Evolutionary conservation across 2,888 invertebrate species (phyloP).

Genomic region (Eulithis prunata): DNA sequence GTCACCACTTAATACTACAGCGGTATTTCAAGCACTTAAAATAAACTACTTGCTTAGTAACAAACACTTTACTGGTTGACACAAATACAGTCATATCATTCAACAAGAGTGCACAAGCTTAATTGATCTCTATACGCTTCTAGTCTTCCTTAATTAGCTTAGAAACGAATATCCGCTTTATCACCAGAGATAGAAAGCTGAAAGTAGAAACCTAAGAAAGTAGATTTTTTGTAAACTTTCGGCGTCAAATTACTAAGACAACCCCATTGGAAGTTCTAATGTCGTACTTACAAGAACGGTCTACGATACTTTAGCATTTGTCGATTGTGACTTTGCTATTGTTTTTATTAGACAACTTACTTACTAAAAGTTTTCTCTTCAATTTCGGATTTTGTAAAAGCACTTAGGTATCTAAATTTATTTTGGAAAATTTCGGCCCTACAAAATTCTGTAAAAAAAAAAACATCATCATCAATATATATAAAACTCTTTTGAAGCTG

Average conservation of each 20-base stretch:
- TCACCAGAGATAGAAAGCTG: neutral
- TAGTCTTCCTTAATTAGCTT: conserved; percentile 7
- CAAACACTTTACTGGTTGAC: conserved; percentile 30
- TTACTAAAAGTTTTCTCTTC: neutral
- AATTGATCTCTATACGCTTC: conserved; percentile 32
- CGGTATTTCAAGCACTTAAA: conserved; percentile 13
- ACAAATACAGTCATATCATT: conserved; percentile 34
- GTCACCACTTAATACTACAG: neutral
- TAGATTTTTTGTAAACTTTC: conserved; percentile 27
- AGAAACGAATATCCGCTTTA: conserved; percentile 15
- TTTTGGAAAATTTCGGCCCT: too few relatives aligned
- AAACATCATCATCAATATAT: too few relatives aligned
- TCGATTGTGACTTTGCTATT: conserved; percentile 24
- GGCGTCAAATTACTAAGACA: conserved; percentile 26
- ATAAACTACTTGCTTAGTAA: conserved; percentile 15
- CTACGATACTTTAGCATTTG: conserved; percentile 26
- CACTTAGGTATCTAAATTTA: too few relatives aligned
- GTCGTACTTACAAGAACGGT: conserved; percentile 25
- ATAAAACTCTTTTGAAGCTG: too few relatives aligned
- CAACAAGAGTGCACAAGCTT: conserved; percentile 20
- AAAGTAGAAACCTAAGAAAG: conserved; percentile 1
- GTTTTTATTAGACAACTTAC: conserved; percentile 18
- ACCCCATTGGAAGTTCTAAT: conserved; percentile 28
- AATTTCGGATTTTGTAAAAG: neutral
- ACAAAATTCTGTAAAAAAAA: too few relatives aligned